Base-by-base conservation (phyloP, 2,888 invertebrate species). In the Noctua janthina region DNA sequence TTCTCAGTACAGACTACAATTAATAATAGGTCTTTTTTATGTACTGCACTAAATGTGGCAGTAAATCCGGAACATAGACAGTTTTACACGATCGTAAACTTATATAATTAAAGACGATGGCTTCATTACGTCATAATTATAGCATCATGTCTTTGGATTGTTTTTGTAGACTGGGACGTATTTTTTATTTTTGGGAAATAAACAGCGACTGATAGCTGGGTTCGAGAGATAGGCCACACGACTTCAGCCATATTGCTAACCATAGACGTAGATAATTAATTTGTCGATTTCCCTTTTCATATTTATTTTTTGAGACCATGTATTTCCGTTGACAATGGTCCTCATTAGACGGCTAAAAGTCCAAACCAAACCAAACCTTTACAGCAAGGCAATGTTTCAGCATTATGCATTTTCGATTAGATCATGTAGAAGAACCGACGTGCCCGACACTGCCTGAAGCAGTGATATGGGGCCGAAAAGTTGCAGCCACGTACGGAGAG, bases 51-150 rank as follows among this genome's bases (percentile, higher is more conserved):
- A 85, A 85, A 74, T 80, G 76, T 75, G 76, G 74, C 49, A 72
- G 76, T 87, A 73, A 84, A 78, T 75, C 59, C 39, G 49, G 69
- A 69, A 72, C 67, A 87, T 83, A 10, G 64, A 72, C 84, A 66
- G 54, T 76, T 85, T 85, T 76, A 85, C 68, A n/a, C 43, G 59
- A 69, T 88, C 88, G 74, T 88, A 80, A 85, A 85, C n/a, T 59
- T 87, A n/a, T 54, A 43, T 87, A 85, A 80, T 85, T 80, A 80
- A 74, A 79, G 56, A 76, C n/a, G 74, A 67, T 51, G 54, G 23
- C 76, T 76, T 88, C 51, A 85, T 85, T 88, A 85, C 85, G 85
- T 76, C 81, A 85, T 87, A 67, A 76, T 74, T 76, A 2, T 79
- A 74, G 76, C 67, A 82, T 73, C 69, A 64, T 51, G 64, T 10